Evolutionary conservation across 2,888 invertebrate species (phyloP), one percentile per base, ranked within the genome.

Genomic region (Apotomis turbidana): DNA sequence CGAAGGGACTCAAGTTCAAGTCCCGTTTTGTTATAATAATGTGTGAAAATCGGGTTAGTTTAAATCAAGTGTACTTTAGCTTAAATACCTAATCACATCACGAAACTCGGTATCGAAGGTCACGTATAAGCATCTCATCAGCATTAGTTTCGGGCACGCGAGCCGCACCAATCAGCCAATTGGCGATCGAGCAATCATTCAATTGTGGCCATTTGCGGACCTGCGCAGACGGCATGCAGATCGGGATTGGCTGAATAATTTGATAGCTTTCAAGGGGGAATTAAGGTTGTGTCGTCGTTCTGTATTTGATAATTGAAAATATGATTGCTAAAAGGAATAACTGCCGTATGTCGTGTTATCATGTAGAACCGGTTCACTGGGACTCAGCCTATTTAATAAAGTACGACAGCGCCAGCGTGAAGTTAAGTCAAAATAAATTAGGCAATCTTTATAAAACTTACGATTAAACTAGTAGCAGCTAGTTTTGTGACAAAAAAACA

Each of bases 131-230:
- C 6, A 49, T 10, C 49, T 9, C 49, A 49, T 49, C 49, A 9
- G 71, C 46, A 55, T 55, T 71, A 46, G 46, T 51, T n/a, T 57
- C 3, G 58, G 70, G 59, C 70, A 73, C 75, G 71, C 74, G 72
- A 77, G 76, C 74, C 64, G 74, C 64, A 74, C 59, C 46, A 62
- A 57, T 66, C 60, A 36, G 61, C 66, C 66, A 66, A 66, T 74
- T 70, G 58, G 60, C 62, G 67, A 73, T 70, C 61, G 57, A 44
- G 38, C 67, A 85, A 87, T 89, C 86, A 85, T 87, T 80, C 86
- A 86, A 87, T 89, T 84, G 81, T 82, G 76, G 74, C 75, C 71
- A 67, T 71, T 44, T 54, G 41, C 6, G 49, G 49, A 59, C 46
- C 51, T 57, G 51, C 59, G 55, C 13, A 27, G 10, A 38, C 58